Conservation (phyloP, 2,797 vertebrate species). For the Myotis pilosus region DNA sequence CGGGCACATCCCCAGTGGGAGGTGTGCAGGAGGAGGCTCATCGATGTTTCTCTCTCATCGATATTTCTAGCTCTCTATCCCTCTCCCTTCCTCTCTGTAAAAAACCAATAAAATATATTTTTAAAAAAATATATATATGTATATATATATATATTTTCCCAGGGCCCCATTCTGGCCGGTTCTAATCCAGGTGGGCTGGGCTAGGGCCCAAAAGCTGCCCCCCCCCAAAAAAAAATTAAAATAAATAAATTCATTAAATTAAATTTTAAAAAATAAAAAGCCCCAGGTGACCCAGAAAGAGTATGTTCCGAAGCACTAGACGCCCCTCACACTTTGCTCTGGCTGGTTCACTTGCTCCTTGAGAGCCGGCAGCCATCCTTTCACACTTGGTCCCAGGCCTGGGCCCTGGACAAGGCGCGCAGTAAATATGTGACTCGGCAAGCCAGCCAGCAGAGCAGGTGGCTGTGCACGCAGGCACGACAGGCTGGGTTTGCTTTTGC, state of each 20-base stretch:
- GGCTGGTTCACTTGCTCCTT: not conserved
- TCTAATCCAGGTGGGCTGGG: not conserved
- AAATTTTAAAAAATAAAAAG: too few species aligned
- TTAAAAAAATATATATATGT: not conserved
- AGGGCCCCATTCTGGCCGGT: not conserved
- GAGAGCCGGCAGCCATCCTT: not conserved
- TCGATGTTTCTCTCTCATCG: too few species aligned
- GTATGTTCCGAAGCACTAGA: not conserved
- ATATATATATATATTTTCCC: not conserved
- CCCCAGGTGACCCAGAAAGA: not conserved
- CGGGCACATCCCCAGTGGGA: too few species aligned
- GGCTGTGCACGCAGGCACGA: not conserved
- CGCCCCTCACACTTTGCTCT: not conserved
- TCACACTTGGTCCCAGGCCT: not conserved
- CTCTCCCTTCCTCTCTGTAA: too few species aligned
- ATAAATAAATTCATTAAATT: too few species aligned
- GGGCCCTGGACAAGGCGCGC: not conserved
- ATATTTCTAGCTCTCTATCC: too few species aligned
- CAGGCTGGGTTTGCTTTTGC: not conserved
- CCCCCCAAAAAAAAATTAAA: too few species aligned
- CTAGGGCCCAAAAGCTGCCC: not conserved
- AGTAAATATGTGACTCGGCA: not conserved
- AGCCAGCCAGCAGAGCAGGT: slow-evolving; percentile 1
- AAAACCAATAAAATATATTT: too few species aligned
- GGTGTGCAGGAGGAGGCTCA: too few species aligned